Base-by-base conservation (phyloP, 2,113 vertebrate species). In the Thryonomys swinderianus region DNA sequence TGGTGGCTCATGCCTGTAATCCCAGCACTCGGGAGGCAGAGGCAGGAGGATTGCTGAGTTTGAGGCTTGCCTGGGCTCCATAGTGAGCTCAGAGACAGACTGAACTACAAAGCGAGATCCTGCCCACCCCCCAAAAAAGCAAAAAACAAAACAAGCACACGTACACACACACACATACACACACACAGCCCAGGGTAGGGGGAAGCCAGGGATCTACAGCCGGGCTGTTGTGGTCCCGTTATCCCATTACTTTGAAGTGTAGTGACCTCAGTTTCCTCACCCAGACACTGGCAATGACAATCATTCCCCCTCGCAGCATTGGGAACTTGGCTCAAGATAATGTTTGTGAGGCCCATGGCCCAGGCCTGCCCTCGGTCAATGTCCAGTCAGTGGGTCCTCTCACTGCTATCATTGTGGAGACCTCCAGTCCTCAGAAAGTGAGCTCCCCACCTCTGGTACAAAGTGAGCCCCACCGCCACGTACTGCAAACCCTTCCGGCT, bases 271-370 rank as follows among this genome's bases (percentile, higher is more conserved):
- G n/a, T 48, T 64, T 86, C 23, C 48, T 85, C 27, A 42, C 16
- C n/a, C 7, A 4, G 45, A 88, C 61, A 61, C 66, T 40, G n/a
- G 42, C 34, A 16, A 37, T 11, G 10, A 55, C 42, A 42, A 5
- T 8, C 14, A 2, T 1, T 61, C 40, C 67, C 40, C 42, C 2
- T 48, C 1, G 0, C 17, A 8, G 14, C 2, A 0, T 2, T 34
- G 21, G 59, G 30, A 67, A 1, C 37, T 59, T 67, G 55, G 61
- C 45, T n/a, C 3, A 17, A 85, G 53, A 64, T 10, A 3, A 12
- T 23, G 7, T 66, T 11, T 25, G 13, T 34, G 5, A 59, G 45
- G 71, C 11, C 32, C 3, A 1, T 3, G 16, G 83, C 45, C 66
- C 14, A 1, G 1, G 57, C 40, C 91, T 66, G 12, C 8, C 23